These are phyloP conservation scores for Brachionus rubens DNA, from an alignment of 1,140 invertebrate genomes.

Conservation along the genomic window DNA sequence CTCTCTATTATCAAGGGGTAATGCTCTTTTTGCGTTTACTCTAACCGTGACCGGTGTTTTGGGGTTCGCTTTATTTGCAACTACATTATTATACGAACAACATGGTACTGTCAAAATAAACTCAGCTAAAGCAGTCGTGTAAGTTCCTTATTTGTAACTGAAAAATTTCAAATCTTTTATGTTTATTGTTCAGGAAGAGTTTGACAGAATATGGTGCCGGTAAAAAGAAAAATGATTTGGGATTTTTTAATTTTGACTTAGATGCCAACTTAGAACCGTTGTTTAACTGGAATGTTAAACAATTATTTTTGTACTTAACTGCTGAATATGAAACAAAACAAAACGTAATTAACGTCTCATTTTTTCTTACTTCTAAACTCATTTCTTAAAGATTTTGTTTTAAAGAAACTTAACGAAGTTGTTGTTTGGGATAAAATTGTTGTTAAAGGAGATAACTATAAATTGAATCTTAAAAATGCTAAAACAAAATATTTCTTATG, in stretches of 20 bases:
- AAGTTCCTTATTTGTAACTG: neutral
- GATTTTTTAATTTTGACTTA: slow-evolving; percentile 66
- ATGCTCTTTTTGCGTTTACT: slow-evolving; percentile 45
- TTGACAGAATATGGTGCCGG: slow-evolving; percentile 90
- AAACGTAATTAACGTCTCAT: too few relatives aligned
- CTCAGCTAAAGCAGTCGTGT: neutral
- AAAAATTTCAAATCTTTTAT: neutral
- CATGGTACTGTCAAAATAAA: slow-evolving; percentile 34
- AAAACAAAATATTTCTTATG: slow-evolving; percentile 99
- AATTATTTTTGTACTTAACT: slow-evolving; percentile 90
- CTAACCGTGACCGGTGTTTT: slow-evolving; percentile 3
- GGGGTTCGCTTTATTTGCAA: neutral
- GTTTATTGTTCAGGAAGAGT: slow-evolving; percentile 69
- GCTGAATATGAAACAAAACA: slow-evolving; percentile 87
- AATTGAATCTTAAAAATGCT: slow-evolving; percentile 85
- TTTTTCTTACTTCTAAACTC: too few relatives aligned
- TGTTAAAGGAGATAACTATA: slow-evolving; percentile 81
- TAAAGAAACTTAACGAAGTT: slow-evolving; percentile 69
- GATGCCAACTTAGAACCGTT: slow-evolving; percentile 72
- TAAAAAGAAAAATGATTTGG: slow-evolving; percentile 88
- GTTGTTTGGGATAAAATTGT: slow-evolving; percentile 99
- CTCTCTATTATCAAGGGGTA: slow-evolving; percentile 25
- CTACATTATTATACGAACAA: slow-evolving; percentile 23
- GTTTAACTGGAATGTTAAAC: slow-evolving; percentile 99
- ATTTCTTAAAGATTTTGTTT: slow-evolving; percentile 44